Conservation (phyloP, 2,113 vertebrate genomes). For the Petroica traversi region DNA sequence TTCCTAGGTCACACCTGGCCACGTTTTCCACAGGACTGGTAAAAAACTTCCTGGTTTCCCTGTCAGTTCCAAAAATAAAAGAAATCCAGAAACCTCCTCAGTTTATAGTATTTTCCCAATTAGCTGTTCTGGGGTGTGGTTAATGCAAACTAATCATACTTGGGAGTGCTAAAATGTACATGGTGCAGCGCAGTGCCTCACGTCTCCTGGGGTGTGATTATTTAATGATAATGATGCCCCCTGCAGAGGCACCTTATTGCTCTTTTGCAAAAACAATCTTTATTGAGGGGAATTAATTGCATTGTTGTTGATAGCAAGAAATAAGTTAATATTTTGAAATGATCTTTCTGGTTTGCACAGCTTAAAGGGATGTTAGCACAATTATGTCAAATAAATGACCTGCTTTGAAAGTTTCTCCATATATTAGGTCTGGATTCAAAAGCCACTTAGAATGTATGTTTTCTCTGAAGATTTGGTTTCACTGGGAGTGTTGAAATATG, state of each 20-base stretch:
- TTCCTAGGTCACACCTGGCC: neutral
- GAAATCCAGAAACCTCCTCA: neutral
- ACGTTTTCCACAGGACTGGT: neutral
- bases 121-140: conserved; percentile 65
- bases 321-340: conserved; percentile 72
- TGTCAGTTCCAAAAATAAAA: neutral
- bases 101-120: conserved; percentile 38
- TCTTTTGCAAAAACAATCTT: conserved; percentile 74
- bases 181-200: conserved; percentile 49
- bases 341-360: conserved; percentile 45
- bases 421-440: conserved; percentile 31
- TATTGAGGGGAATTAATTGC: conserved; percentile 74
- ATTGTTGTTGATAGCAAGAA: conserved; percentile 73
- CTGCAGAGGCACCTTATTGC: conserved; percentile 75
- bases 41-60: neutral
- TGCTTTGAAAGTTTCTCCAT: conserved; percentile 51
- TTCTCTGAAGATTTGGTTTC: conserved; percentile 26
- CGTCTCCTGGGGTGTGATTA: conserved; percentile 74
- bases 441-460: neutral
- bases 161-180: conserved; percentile 62
- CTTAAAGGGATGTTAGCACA: conserved; percentile 51
- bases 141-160: conserved; percentile 64
- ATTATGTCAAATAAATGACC: conserved; percentile 66
- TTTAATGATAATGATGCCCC: conserved; percentile 70
- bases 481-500: neutral